Conservation (phyloP, 2,888 invertebrate species). For the Micropterix aruncella region DNA sequence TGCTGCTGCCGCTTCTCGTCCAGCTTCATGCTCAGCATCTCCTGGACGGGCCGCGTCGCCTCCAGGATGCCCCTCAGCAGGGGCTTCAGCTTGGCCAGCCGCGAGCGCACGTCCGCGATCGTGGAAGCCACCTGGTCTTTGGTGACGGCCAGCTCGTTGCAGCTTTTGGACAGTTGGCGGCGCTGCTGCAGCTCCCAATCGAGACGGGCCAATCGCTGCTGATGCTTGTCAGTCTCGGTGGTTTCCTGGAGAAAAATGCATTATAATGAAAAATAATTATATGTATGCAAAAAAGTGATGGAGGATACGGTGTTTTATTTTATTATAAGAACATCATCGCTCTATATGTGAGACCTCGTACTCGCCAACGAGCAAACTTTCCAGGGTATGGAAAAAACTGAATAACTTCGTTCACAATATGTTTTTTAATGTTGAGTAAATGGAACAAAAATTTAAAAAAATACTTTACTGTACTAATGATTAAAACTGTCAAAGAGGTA, state of each 20-base stretch:
- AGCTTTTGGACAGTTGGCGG: slow-evolving; percentile 64
- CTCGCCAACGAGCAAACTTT: too few species aligned
- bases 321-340: too few species aligned
- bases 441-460: too few species aligned
- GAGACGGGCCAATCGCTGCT: slow-evolving; percentile 67
- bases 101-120: slow-evolving; percentile 59
- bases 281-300: too few species aligned
- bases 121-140: slow-evolving; percentile 65
- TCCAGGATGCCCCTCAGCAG: slow-evolving; percentile 43
- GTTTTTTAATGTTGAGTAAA: too few species aligned
- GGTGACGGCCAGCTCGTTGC: slow-evolving; percentile 57
- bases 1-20: slow-evolving; percentile 70
- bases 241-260: slow-evolving; percentile 34
- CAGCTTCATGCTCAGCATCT: slow-evolving; percentile 67
- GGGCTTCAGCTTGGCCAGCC: slow-evolving; percentile 71
- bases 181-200: slow-evolving; percentile 88
- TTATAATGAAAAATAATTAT: slow-evolving; percentile 1
- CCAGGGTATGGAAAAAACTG: too few species aligned
- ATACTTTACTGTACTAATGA: too few species aligned
- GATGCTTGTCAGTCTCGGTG: slow-evolving; percentile 60
- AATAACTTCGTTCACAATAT: too few species aligned
- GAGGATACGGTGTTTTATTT: too few species aligned
- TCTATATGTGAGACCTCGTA: too few species aligned
- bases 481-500: too few species aligned
- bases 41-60: slow-evolving; percentile 81